These are phyloP conservation scores for Hippolais icterina DNA, from an alignment of 2,113 vertebrate genomes.

Conservation along the genomic window DNA sequence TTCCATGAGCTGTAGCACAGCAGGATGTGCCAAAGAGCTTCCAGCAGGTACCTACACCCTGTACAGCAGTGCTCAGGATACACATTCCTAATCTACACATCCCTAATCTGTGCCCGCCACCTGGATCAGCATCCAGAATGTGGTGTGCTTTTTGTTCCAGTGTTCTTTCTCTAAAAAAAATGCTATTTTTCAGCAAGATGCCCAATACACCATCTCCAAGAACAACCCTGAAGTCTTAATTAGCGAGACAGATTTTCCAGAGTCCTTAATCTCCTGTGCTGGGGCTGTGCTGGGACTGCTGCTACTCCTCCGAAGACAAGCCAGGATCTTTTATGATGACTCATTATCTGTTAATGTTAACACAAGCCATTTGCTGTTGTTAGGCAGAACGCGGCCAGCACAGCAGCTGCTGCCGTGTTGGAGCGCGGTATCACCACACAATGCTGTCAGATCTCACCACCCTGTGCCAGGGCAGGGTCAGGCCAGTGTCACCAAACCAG, in stretches of 20 bases:
- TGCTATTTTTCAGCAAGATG: not conserved
- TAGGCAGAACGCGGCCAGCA: conserved; percentile 31
- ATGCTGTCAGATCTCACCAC: not conserved
- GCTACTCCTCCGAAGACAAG: conserved; percentile 10
- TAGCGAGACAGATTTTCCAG: conserved; percentile 24
- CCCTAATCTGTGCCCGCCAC: accelerated
- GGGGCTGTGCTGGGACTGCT: conserved; percentile 8
- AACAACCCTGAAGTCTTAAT: conserved; percentile 1
- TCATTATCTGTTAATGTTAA: conserved; percentile 52
- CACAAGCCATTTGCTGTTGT: conserved; percentile 35
- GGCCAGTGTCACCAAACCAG: accelerated
- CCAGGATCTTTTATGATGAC: conserved; percentile 29
- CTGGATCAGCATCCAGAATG: accelerated
- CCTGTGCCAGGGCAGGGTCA: not conserved
- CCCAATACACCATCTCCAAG: not conserved
- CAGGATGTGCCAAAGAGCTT: not conserved
- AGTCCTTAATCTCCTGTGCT: conserved; percentile 15
- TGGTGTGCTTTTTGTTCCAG: not conserved
- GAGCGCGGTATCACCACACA: not conserved
- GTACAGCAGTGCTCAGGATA: not conserved
- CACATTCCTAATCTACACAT: accelerated
- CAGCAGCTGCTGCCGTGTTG: not conserved
- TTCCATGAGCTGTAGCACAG: accelerated
- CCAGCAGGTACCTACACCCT: not conserved
- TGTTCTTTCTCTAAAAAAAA: not conserved